Percentiles rank a stretch among this genome's conserved stretches.
These are phyloP conservation scores for Lanistes nyassanus DNA, from an alignment of 1,140 invertebrate genomes.

Conservation along the genomic window DNA sequence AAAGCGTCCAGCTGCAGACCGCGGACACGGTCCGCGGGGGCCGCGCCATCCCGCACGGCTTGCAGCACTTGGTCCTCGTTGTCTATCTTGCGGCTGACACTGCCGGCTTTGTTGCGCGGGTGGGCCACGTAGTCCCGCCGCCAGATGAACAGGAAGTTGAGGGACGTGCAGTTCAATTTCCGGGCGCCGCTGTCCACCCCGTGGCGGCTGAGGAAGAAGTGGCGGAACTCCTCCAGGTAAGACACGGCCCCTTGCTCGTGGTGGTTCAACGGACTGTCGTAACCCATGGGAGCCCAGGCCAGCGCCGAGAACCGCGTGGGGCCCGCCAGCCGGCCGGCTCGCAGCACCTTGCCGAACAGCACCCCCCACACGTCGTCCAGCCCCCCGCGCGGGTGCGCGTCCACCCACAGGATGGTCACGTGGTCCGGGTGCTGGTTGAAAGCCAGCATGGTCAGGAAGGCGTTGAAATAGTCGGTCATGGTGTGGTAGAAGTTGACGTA, in stretches of 20 bases:
- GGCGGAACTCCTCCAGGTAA: conserved; percentile 56
- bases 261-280: conserved; percentile 56
- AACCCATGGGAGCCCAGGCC: conserved; percentile 57
- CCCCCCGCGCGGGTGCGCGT: conserved; percentile 54
- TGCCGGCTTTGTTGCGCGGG: conserved; percentile 53
- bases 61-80: conserved; percentile 54
- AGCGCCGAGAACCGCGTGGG: conserved; percentile 38
- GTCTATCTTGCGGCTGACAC: conserved; percentile 50
- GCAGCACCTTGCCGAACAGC: conserved; percentile 46
- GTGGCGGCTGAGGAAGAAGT: conserved; percentile 54
- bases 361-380: conserved; percentile 55
- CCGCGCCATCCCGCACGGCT: conserved; percentile 18
- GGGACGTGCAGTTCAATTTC: conserved; percentile 40
- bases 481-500: conserved; percentile 65
- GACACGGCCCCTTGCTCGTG: conserved; percentile 39
- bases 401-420: conserved; percentile 52
- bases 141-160: conserved; percentile 57
- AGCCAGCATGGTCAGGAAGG: conserved; percentile 57
- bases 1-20: conserved; percentile 56
- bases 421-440: conserved; percentile 44
- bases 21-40: conserved; percentile 34
- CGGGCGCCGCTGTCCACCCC: conserved; percentile 12
- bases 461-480: conserved; percentile 64
- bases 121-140: conserved; percentile 58
- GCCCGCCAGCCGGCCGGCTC: conserved; percentile 29